Conservation (phyloP, 2,113 vertebrate genomes). For the Athene noctua region DNA sequence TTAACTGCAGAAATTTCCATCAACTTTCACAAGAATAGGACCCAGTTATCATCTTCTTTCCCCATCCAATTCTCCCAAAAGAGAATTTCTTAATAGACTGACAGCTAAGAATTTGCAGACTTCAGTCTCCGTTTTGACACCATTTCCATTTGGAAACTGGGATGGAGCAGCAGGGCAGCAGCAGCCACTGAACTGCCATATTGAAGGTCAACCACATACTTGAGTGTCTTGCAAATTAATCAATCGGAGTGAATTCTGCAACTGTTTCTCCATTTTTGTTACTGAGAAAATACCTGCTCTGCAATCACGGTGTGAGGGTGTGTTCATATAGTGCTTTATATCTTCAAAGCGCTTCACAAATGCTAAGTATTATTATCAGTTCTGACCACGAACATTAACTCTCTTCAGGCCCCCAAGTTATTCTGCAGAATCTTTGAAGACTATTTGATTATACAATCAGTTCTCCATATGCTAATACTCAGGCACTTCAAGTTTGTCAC, state of each 20-base stretch:
- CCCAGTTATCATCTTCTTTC: not conserved
- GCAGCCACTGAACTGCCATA: not conserved
- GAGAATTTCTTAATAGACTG: not conserved
- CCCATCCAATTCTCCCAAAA: not conserved
- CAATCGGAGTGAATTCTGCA: not conserved
- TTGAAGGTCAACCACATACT: not conserved
- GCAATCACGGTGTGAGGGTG: not conserved
- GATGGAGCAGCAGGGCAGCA: not conserved
- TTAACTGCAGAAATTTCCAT: not conserved
- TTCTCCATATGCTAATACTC: constrained; percentile 56
- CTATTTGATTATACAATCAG: constrained; percentile 62
- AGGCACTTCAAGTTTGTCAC: constrained; percentile 37
- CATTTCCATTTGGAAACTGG: not conserved
- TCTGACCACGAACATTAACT: not conserved
- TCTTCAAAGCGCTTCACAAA: not conserved
- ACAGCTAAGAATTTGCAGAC: not conserved
- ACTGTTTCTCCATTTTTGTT: not conserved
- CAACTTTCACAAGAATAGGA: not conserved
- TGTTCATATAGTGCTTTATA: not conserved
- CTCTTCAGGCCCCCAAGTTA: constrained; percentile 37
- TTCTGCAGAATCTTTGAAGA: constrained; percentile 58
- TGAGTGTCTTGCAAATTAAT: not conserved
- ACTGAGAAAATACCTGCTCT: not conserved
- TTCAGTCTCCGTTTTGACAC: not conserved
- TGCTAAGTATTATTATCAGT: not conserved